Conservation (phyloP, 2,113 vertebrate genomes). For the Bos indicus region DNA sequence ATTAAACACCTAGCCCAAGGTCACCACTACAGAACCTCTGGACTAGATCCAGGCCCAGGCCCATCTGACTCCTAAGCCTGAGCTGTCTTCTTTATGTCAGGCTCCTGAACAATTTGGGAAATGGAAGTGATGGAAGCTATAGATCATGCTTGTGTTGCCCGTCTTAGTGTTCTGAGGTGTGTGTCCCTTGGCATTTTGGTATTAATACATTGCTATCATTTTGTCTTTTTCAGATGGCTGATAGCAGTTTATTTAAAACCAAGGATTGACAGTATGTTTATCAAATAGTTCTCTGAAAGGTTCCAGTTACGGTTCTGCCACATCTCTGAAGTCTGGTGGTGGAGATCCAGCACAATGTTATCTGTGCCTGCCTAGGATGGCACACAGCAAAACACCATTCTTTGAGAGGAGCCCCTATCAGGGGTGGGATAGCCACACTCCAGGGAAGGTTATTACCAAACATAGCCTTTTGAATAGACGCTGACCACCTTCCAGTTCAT, state of each 20-base stretch:
- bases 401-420: neutral
- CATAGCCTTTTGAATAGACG: neutral
- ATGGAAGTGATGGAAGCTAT: neutral
- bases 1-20: neutral
- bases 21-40: neutral
- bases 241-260: conserved; percentile 51
- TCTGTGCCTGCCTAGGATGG: neutral
- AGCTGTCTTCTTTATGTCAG: neutral
- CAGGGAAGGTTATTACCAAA: neutral
- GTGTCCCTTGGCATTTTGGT: neutral
- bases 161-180: neutral
- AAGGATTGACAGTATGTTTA: conserved; percentile 54
- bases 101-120: neutral
- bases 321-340: conserved; percentile 39
- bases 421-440: neutral
- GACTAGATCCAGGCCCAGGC: neutral
- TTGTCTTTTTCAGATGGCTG: conserved; percentile 41
- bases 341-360: neutral
- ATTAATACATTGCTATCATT: conserved; percentile 24
- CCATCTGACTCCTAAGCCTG: neutral
- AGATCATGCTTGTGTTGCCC: neutral
- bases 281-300: conserved; percentile 47
- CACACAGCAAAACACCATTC: neutral
- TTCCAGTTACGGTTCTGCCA: conserved; percentile 3
- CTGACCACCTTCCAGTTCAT: neutral